Percentiles rank a stretch among this genome's conserved stretches.
Evolutionary conservation across 2,113 vertebrate genomes (phyloP).

Genomic region (Mastomys coucha): DNA sequence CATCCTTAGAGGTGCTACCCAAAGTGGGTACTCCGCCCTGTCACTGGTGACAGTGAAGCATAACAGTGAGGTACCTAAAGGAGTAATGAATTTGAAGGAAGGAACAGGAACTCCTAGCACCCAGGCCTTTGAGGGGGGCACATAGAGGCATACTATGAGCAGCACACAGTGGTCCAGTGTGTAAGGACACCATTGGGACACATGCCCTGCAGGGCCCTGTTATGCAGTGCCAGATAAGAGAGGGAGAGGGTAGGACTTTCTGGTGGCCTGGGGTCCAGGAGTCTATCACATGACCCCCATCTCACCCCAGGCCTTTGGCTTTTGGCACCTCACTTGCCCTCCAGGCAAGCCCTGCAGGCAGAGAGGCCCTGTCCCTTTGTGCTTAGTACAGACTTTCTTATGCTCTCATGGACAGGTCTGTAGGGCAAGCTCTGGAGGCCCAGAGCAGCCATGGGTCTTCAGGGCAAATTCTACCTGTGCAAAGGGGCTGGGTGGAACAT

Average conservation of each 20-base stretch:
- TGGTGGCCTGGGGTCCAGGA: no score
- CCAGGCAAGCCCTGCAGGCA: background rate
- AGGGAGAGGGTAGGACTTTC: background rate
- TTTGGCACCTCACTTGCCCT: background rate
- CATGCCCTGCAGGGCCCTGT: no score
- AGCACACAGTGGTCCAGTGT: background rate
- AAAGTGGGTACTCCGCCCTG: background rate
- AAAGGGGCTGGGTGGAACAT: background rate
- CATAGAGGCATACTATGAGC: background rate
- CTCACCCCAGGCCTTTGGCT: background rate
- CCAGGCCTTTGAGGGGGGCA: no score
- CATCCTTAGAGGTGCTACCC: background rate
- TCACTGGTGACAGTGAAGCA: background rate
- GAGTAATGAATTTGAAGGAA: no score
- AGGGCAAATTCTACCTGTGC: no score
- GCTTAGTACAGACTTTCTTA: background rate
- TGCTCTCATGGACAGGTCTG: background rate
- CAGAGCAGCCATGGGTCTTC: background rate
- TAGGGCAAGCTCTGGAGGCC: background rate
- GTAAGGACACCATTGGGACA: background rate
- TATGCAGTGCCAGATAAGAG: background rate
- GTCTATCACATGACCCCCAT: no score
- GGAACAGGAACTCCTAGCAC: background rate
- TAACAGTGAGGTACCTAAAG: no score
- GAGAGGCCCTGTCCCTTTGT: background rate